These are phyloP conservation scores for Noctua fimbriata DNA, from an alignment of 2,888 invertebrate genomes.

Conservation along the genomic window DNA sequence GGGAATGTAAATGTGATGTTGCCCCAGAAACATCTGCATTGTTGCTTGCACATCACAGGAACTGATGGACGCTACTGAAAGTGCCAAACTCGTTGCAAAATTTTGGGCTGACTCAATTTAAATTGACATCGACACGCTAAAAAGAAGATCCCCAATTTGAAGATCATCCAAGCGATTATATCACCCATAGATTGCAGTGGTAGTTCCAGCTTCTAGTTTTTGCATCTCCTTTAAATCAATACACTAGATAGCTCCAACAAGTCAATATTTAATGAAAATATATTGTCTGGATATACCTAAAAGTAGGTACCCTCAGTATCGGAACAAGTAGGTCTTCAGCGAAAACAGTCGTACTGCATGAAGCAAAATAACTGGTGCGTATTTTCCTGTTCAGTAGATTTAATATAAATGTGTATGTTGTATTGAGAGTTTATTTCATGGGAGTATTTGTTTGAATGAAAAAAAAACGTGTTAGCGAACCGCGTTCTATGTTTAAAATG, in stretches of 20 bases:
- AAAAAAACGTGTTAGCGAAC: background rate
- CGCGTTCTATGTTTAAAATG: background rate
- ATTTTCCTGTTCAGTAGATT: conserved; percentile 51
- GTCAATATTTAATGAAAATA: background rate
- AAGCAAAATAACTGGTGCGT: conserved; percentile 36
- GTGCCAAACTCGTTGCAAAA: too few relatives aligned
- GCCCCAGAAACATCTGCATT: too few relatives aligned
- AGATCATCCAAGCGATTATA: too few relatives aligned
- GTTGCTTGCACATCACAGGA: too few relatives aligned
- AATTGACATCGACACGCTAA: too few relatives aligned
- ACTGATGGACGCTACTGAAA: too few relatives aligned
- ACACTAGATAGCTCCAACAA: background rate
- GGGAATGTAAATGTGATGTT: too few relatives aligned
- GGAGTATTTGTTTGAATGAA: background rate
- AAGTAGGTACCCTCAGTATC: conserved; percentile 9
- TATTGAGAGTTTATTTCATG: conserved; percentile 9
- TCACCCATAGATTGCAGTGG: background rate
- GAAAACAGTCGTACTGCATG: conserved; percentile 22
- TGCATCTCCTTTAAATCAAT: background rate
- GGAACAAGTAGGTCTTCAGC: conserved; percentile 36
- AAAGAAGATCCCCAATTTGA: too few relatives aligned
- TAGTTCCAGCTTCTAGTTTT: too few relatives aligned
- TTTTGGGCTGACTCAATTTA: too few relatives aligned
- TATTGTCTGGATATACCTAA: background rate
- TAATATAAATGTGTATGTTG: conserved; percentile 23